Evolutionary conservation across 1,140 invertebrate genomes (phyloP).

Genomic region (Tachypleus tridentatus): DNA sequence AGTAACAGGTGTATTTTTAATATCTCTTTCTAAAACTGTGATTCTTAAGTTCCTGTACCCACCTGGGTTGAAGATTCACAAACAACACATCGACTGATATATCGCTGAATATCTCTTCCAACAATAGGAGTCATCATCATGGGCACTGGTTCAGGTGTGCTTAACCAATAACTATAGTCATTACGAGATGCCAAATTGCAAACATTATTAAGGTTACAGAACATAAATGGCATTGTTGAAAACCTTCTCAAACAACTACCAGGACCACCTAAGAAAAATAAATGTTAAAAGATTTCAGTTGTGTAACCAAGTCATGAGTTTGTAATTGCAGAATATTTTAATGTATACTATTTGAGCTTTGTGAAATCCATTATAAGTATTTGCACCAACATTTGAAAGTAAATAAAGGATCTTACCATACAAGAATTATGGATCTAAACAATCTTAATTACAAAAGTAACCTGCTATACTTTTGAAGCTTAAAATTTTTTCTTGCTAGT

Average conservation of each 20-base stretch:
- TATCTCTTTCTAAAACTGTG: background rate
- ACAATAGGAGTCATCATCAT: slow-evolving; percentile 76
- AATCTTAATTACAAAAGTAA: no score
- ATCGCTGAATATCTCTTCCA: slow-evolving; percentile 61
- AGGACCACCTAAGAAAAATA: slow-evolving; percentile 35
- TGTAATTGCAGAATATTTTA: no score
- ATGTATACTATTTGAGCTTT: no score
- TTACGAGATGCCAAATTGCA: slow-evolving; percentile 82
- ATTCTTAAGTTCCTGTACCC: background rate
- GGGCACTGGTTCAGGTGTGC: slow-evolving; percentile 81
- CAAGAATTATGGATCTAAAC: no score
- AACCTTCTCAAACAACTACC: slow-evolving; percentile 80
- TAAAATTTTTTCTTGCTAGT: no score
- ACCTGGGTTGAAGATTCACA: slow-evolving; percentile 35
- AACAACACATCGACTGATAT: slow-evolving; percentile 47
- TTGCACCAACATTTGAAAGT: no score
- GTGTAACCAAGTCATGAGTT: no score
- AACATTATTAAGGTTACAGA: slow-evolving; percentile 79
- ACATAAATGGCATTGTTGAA: slow-evolving; percentile 87
- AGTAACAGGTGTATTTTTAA: no score
- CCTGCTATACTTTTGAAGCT: no score
- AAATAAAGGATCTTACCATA: background rate
- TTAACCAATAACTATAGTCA: slow-evolving; percentile 91
- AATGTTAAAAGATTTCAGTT: no score
- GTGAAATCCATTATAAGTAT: background rate